Base-by-base conservation (phyloP, 2,113 vertebrate genomes). In the Burhinus oedicnemus region DNA sequence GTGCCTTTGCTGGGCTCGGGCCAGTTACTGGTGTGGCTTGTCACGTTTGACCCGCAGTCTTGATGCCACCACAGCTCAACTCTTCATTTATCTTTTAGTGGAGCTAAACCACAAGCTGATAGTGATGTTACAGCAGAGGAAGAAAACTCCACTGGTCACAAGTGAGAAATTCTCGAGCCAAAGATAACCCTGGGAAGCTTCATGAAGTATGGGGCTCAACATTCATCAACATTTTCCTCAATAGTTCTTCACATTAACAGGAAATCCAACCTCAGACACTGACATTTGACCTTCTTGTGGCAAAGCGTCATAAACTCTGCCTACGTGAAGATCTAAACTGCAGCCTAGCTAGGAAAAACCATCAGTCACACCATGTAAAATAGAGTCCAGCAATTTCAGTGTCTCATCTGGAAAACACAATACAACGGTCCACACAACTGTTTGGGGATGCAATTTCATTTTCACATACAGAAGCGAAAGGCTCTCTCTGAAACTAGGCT, bases 31-130 rank as follows among this genome's bases (percentile, higher is more conserved):
- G 45, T 0, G 6, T 15, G 15, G 15, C 11, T 38, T 16, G 25
- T 9, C 58, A 47, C 5, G 0, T 58, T 3, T 38, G 30, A 52
- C 21, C 14, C 6, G 0, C 15, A 17, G 49, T 11, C 27, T 25
- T 3, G 7, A 58, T 55, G 57, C 26, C 76, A 79, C 9, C 14
- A 17, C 16, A 69, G n/a, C 27, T 66, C 30, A 76, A 7, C 22
- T 68, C 34, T n/a, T 72, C 38, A n/a, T 32, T 16, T n/a, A 9
- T 30, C 52, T 86, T 77, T 45, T 2, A 77, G 22, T 8, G 11
- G 11, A 57, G 36, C 38, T 34, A 78, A 86, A 14, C 14, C 62
- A 36, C 6, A 11, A 68, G 27, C 9, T 12, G 3, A 62, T 45
- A 22, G 36, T 2, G 6, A 11, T 11, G 13, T 32, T 51, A 23